A percentile compares a stretch with the other conserved stretches of the same genome.
Evolutionary conservation across 1,140 invertebrate species (phyloP).

Genomic region (Drosophila ohnishii): DNA sequence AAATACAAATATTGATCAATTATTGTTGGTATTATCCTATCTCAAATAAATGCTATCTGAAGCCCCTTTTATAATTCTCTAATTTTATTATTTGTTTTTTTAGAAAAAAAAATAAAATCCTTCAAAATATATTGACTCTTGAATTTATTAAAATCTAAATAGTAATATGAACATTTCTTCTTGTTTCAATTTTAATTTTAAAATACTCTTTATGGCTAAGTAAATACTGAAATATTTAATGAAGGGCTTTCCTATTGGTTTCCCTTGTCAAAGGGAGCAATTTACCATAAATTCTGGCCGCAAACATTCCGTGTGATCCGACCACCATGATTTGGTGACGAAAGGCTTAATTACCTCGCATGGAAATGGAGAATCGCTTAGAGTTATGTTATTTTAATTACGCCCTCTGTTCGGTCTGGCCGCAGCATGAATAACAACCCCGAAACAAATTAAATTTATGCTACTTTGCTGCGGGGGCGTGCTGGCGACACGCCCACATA

Average conservation of each 20-base stretch:
- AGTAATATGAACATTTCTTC: neutral
- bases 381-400: constrained; percentile 40
- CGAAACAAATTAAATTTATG: constrained; percentile 45
- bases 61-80: neutral
- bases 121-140: neutral
- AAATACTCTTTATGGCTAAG: neutral
- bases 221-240: neutral
- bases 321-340: constrained; percentile 8
- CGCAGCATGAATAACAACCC: constrained; percentile 14
- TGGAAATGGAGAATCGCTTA: constrained; percentile 9
- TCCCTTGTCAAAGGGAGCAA: neutral
- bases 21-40: too few relatives aligned
- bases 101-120: neutral
- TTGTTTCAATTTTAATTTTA: neutral
- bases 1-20: neutral
- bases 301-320: neutral
- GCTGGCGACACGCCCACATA: constrained; percentile 24
- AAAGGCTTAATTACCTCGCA: constrained; percentile 21
- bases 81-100: too few relatives aligned
- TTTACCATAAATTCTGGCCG: neutral
- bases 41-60: neutral
- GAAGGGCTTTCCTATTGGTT: neutral
- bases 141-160: neutral
- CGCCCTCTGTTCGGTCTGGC: neutral
- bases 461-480: constrained; percentile 33